Evolutionary conservation across 92 coral and sea anemone species (phyloP).

Genomic region (Bergia sp.): DNA sequence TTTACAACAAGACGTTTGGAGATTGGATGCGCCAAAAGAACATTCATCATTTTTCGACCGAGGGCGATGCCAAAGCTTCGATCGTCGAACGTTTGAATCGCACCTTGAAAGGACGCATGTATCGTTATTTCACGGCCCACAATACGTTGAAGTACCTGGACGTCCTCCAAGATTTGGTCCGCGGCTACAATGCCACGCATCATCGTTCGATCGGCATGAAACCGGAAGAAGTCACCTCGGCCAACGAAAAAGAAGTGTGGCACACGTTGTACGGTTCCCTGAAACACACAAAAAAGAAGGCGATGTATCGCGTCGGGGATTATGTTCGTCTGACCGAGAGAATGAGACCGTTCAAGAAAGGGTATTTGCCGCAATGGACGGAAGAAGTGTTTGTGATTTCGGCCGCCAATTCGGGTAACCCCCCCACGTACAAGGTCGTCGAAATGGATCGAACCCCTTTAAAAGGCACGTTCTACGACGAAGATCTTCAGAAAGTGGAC

Average conservation of each 20-base stretch:
- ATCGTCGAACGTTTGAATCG: constrained; percentile 54
- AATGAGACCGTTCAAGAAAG: constrained; percentile 22
- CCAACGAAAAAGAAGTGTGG: constrained; percentile 36
- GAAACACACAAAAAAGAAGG: too few species aligned
- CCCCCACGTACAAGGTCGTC: constrained; percentile 41
- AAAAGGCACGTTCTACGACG: constrained; percentile 58
- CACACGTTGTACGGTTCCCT: neutral
- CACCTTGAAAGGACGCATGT: constrained; percentile 50
- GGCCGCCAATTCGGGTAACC: neutral
- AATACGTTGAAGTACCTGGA: constrained; percentile 47
- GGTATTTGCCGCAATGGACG: constrained; percentile 37
- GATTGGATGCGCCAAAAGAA: neutral
- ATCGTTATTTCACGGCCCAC: constrained; percentile 48
- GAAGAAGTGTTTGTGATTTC: constrained; percentile 37
- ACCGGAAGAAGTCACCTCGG: constrained; percentile 37
- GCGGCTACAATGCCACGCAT: constrained; percentile 34
- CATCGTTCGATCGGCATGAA: constrained; percentile 43
- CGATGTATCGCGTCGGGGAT: constrained; percentile 2
- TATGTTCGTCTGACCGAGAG: neutral
- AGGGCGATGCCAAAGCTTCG: constrained; percentile 35
- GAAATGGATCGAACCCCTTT: constrained; percentile 50
- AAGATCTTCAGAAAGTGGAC: constrained; percentile 52
- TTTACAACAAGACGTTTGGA: constrained; percentile 35
- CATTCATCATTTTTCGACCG: constrained; percentile 37
- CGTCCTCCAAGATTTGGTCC: constrained; percentile 39